These are phyloP conservation scores for Hanleya hanleyi DNA, from an alignment of 2,888 invertebrate species.

Conservation along the genomic window DNA sequence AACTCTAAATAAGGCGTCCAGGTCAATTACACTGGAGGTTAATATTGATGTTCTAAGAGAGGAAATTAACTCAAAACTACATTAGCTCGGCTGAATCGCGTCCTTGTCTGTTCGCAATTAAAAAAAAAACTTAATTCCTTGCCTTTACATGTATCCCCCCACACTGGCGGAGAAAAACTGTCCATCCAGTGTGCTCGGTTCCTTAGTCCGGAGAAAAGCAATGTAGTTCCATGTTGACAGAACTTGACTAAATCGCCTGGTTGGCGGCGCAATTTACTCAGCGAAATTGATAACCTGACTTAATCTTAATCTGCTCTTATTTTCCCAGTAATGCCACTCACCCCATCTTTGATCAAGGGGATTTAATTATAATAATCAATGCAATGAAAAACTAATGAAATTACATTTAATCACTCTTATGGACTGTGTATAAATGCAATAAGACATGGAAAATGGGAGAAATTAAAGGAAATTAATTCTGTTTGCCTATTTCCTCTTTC, in stretches of 20 bases:
- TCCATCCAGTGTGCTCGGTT: constrained; percentile 3
- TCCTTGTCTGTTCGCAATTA: too few relatives aligned
- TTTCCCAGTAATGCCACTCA: constrained; percentile 12
- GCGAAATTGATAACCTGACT: constrained; percentile 14
- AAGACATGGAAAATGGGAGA: constrained; percentile 15
- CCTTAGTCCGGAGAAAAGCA: constrained; percentile 1
- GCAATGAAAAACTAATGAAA: constrained; percentile 48
- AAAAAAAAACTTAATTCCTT: too few relatives aligned
- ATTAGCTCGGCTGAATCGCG: too few relatives aligned
- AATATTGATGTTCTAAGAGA: not conserved
- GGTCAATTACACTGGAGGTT: not conserved
- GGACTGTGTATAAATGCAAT: constrained; percentile 14
- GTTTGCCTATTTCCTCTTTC: constrained; percentile 16
- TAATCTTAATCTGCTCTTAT: constrained; percentile 12
- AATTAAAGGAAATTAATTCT: constrained; percentile 16
- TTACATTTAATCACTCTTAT: constrained; percentile 31
- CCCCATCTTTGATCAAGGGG: constrained; percentile 14
- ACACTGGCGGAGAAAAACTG: too few relatives aligned
- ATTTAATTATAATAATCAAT: constrained; percentile 44
- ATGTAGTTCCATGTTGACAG: constrained; percentile 3
- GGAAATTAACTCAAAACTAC: not conserved
- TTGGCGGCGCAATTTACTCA: constrained; percentile 1
- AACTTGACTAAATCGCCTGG: not conserved
- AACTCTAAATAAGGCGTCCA: too few relatives aligned
- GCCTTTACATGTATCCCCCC: too few relatives aligned